A percentile compares a stretch with the other conserved stretches of the same genome.
These are phyloP conservation scores for Colletes collaris DNA, from an alignment of 2,888 invertebrate genomes.

Conservation along the genomic window DNA sequence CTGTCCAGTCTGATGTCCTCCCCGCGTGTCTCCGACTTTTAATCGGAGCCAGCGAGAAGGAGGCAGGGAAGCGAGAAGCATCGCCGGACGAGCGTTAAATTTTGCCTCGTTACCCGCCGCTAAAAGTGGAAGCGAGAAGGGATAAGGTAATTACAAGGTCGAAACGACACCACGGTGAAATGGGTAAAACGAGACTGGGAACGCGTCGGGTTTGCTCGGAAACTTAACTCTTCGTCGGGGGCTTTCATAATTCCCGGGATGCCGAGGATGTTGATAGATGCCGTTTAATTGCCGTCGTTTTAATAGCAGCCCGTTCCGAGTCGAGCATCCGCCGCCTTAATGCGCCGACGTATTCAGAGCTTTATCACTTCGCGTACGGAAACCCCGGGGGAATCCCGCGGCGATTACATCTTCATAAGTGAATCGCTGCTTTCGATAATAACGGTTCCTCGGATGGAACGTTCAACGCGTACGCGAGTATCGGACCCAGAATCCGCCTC, in stretches of 20 bases:
- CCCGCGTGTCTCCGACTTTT: conserved; percentile 23
- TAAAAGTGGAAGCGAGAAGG: conserved; percentile 25
- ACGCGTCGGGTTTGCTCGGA: background rate
- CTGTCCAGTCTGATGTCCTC: conserved; percentile 36
- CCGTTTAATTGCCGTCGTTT: conserved; percentile 38
- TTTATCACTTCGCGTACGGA: conserved; percentile 44
- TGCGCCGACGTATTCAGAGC: conserved; percentile 42
- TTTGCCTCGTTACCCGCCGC: conserved; percentile 16
- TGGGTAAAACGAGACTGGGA: conserved; percentile 6
- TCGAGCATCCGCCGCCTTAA: conserved; percentile 35
- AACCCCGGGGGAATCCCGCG: conserved; percentile 11
- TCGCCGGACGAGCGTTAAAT: conserved; percentile 18
- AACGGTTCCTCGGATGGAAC: conserved; percentile 13
- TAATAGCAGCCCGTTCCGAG: conserved; percentile 14
- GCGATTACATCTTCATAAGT: conserved; percentile 54
- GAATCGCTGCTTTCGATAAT: conserved; percentile 31
- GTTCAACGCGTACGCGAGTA: too few species aligned
- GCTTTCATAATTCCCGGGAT: background rate
- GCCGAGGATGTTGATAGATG: conserved; percentile 37
- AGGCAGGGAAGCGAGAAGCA: background rate
- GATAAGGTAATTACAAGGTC: conserved; percentile 34
- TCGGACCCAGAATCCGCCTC: too few species aligned
- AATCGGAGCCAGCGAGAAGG: background rate
- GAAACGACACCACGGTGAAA: conserved; percentile 1
- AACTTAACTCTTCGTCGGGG: conserved; percentile 14